Conservation (phyloP, 1,140 invertebrate genomes). For the Tetragonula clypearis region DNA sequence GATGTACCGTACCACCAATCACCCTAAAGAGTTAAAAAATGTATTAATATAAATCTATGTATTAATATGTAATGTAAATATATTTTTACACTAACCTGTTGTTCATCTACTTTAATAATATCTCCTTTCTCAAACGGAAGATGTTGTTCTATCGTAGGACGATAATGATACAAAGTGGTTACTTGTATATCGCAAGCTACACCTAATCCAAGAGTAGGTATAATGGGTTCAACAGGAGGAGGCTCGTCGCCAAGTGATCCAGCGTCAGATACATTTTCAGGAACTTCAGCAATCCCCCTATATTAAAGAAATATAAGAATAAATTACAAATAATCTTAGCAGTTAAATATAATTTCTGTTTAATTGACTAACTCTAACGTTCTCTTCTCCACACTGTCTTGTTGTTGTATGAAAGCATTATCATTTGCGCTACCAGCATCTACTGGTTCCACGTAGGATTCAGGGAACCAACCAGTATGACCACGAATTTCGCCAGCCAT, state of each 20-base stretch:
- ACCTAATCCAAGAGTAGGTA: constrained; percentile 77
- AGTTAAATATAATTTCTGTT: neutral
- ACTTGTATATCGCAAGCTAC: constrained; percentile 80
- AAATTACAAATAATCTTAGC: neutral
- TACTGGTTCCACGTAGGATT: constrained; percentile 96
- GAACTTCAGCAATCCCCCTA: constrained; percentile 88
- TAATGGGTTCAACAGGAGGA: constrained; percentile 71
- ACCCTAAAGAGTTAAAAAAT: constrained; percentile 74
- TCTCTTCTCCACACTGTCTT: constrained; percentile 80
- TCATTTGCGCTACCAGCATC: constrained; percentile 74
- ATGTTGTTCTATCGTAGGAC: constrained; percentile 86
- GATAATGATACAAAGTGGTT: constrained; percentile 85
- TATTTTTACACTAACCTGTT: constrained; percentile 79
- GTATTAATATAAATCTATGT: neutral
- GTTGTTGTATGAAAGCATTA: constrained; percentile 75
- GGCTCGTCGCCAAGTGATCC: constrained; percentile 79
- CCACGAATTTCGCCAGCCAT: constrained; percentile 94
- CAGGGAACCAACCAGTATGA: constrained; percentile 98
- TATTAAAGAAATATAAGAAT: constrained; percentile 10
- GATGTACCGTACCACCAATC: constrained; percentile 88
- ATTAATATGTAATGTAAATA: neutral
- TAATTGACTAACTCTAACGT: constrained; percentile 79
- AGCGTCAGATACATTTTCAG: constrained; percentile 85
- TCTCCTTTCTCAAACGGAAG: constrained; percentile 88
- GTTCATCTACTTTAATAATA: constrained; percentile 85